phyloP scores from a whole-genome alignment of 2,113 vertebrate genomes.

The Pleuronectes platessa region DNA sequence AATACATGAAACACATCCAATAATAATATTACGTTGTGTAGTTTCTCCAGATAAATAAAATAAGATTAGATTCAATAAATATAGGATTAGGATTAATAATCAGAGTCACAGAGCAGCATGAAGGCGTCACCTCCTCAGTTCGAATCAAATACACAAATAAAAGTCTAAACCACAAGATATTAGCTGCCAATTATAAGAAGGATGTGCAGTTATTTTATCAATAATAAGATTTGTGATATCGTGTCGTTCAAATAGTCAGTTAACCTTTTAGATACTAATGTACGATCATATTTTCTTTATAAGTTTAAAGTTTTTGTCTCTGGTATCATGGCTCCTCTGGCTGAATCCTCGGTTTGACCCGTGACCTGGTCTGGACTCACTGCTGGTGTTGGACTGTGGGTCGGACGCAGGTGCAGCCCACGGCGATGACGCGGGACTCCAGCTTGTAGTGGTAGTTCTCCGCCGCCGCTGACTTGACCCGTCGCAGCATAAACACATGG shows the following conservation, averaged over 20 bases:
- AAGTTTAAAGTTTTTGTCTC: too few relatives aligned
- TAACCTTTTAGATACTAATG: too few relatives aligned
- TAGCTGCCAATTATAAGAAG: too few relatives aligned
- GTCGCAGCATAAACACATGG: constrained; percentile 86
- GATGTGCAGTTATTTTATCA: too few relatives aligned
- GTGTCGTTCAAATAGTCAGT: too few relatives aligned
- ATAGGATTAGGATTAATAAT: too few relatives aligned
- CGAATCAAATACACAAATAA: too few relatives aligned
- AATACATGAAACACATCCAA: constrained; percentile 23
- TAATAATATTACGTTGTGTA: neutral
- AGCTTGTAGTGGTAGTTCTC: constrained; percentile 76
- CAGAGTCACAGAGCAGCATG: neutral
- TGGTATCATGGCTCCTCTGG: too few relatives aligned
- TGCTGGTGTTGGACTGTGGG: constrained; percentile 60
- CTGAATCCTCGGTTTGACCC: neutral
- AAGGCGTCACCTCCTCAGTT: neutral
- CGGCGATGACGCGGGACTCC: constrained; percentile 84
- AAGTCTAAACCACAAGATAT: too few relatives aligned
- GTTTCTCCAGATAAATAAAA: constrained; percentile 13
- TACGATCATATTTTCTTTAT: too few relatives aligned
- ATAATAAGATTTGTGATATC: too few relatives aligned
- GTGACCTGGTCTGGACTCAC: constrained; percentile 16
- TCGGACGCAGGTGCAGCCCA: constrained; percentile 89
- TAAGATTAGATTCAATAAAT: neutral
- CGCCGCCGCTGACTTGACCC: constrained; percentile 60